Percentiles rank a stretch among this genome's conserved stretches.
Conservation (phyloP, 2,113 vertebrate species). For the Alethe castanea region DNA sequence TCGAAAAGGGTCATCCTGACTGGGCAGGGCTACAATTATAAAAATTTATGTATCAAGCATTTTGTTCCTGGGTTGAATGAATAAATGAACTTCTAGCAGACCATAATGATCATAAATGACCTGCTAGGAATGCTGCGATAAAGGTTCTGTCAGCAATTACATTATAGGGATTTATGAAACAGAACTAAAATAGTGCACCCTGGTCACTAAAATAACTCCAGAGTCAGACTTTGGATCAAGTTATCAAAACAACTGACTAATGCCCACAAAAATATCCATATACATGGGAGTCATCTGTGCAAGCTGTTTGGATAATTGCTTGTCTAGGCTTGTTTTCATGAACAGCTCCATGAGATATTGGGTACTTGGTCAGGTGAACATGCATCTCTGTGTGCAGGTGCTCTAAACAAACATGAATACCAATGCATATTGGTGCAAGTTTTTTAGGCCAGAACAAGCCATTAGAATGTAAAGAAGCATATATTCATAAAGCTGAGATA, state of each 20-base stretch:
- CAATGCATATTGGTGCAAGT: neutral
- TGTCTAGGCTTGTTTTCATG: neutral
- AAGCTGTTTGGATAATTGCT: neutral
- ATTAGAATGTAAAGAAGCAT: neutral
- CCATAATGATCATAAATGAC: neutral
- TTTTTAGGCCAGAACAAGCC: neutral
- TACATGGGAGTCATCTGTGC: neutral
- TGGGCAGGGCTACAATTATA: neutral
- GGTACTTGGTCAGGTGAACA: neutral
- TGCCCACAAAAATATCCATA: conserved; percentile 20
- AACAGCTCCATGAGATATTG: neutral
- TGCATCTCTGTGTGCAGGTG: neutral
- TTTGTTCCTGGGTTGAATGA: neutral
- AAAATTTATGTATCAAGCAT: conserved; percentile 23
- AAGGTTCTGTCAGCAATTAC: conserved; percentile 46
- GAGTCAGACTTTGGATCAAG: conserved; percentile 44
- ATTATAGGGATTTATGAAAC: conserved; percentile 33
- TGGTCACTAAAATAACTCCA: conserved; percentile 52
- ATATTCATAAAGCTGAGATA: neutral
- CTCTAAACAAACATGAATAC: neutral
- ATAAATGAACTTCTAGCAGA: neutral
- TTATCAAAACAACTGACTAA: conserved; percentile 53
- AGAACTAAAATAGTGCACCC: conserved; percentile 32
- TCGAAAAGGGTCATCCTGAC: neutral
- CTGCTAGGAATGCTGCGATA: conserved; percentile 1